Percentiles rank a stretch among this genome's conserved stretches.
Evolutionary conservation across 2,888 invertebrate species (phyloP).

Genomic region (Eristalinus aeneus): DNA sequence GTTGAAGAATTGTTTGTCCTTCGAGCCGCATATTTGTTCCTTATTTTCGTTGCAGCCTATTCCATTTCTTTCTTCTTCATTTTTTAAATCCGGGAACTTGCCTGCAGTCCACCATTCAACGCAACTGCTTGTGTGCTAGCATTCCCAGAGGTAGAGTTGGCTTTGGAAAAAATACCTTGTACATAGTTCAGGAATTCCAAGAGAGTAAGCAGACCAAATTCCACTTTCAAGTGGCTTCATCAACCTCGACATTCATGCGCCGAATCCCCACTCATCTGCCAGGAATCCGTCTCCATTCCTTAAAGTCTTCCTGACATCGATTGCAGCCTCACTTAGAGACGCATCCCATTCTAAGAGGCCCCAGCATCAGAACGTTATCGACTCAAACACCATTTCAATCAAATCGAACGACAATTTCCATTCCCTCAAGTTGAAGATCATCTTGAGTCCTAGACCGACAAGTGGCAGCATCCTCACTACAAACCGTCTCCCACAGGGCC

Average conservation of each 20-base stretch:
- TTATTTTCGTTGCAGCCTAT: too few relatives aligned
- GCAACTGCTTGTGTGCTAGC: too few relatives aligned
- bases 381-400: conserved; percentile 23
- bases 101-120: too few relatives aligned
- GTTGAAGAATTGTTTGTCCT: too few relatives aligned
- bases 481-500: not conserved
- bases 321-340: not conserved
- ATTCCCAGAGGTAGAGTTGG: too few relatives aligned
- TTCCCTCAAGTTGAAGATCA: conserved; percentile 40
- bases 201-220: not conserved
- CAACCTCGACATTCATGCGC: not conserved
- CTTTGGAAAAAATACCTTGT: too few relatives aligned
- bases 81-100: too few relatives aligned
- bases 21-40: too few relatives aligned
- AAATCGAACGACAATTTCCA: conserved; percentile 48
- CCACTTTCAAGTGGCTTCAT: not conserved
- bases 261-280: not conserved
- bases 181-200: too few relatives aligned
- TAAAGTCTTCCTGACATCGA: not conserved
- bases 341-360: conserved; percentile 10
- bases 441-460: conserved; percentile 2
- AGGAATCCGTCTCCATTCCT: not conserved
- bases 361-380: not conserved
- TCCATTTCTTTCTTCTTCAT: too few relatives aligned
- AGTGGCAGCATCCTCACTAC: not conserved